phyloP scores from a whole-genome alignment of 2,113 vertebrate species.

The Scortum barcoo region DNA sequence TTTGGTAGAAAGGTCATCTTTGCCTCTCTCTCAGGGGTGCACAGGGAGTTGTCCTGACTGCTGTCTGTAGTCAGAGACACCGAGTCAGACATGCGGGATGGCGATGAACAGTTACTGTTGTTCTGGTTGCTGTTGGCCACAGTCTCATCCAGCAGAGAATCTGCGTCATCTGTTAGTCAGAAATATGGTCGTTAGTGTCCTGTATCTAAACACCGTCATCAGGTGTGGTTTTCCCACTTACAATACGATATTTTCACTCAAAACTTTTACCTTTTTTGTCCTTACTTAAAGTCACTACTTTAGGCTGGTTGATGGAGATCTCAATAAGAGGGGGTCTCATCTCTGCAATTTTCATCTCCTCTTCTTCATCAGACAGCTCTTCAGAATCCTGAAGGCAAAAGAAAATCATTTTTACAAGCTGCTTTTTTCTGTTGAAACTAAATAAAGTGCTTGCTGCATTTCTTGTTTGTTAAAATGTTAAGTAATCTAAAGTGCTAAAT shows the following conservation, averaged over 20 bases:
- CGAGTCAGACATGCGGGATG: slow-evolving; percentile 98
- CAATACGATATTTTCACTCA: background rate
- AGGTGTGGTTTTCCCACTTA: background rate
- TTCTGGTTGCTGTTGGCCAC: slow-evolving; percentile 99
- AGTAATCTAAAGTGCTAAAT: background rate
- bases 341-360: slow-evolving; percentile 98
- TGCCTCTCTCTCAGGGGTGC: slow-evolving; percentile 92
- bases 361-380: slow-evolving; percentile 96
- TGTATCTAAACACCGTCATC: background rate
- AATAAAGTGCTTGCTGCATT: background rate
- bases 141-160: slow-evolving; percentile 95
- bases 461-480: background rate
- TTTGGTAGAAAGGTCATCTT: slow-evolving; percentile 87
- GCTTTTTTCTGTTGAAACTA: background rate
- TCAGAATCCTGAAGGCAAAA: slow-evolving; percentile 89
- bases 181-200: background rate
- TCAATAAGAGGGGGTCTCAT: slow-evolving; percentile 97
- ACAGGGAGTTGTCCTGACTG: slow-evolving; percentile 95
- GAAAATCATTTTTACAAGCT: background rate
- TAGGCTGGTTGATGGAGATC: slow-evolving; percentile 97
- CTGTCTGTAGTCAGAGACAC: slow-evolving; percentile 98
- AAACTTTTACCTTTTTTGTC: slow-evolving; percentile 92
- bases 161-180: slow-evolving; percentile 87
- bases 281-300: slow-evolving; percentile 95
- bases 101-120: slow-evolving; percentile 98